These are phyloP conservation scores for Pentalonia nigronervosa DNA, from an alignment of 1,140 invertebrate species.

Conservation along the genomic window DNA sequence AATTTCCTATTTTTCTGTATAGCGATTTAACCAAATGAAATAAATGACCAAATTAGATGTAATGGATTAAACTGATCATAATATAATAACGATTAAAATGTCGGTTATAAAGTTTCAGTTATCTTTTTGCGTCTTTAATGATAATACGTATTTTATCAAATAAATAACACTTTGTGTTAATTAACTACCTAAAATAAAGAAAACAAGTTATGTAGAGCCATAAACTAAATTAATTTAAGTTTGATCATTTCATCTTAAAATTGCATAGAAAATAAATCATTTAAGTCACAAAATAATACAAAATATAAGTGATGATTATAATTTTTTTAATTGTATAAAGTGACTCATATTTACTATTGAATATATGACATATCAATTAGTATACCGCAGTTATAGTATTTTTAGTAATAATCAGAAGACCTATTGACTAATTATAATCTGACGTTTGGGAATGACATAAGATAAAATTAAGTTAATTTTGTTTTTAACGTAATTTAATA, in stretches of 20 bases:
- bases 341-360: neutral
- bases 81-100: neutral
- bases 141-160: neutral
- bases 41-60: neutral
- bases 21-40: no score
- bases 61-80: neutral
- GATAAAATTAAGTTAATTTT: slow-evolving; percentile 25
- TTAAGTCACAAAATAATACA: neutral
- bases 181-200: neutral
- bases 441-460: neutral
- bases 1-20: no score
- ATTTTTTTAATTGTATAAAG: neutral
- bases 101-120: neutral
- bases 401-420: neutral
- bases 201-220: no score
- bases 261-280: neutral
- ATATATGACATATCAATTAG: neutral
- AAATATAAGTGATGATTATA: neutral
- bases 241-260: neutral
- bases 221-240: no score
- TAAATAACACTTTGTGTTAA: neutral
- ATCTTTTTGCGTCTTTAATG: neutral
- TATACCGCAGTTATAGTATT: neutral
- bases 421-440: neutral
- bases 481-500: slow-evolving; percentile 8